Percentiles rank a stretch among this genome's conserved stretches.
Evolutionary conservation across 2,888 invertebrate genomes (phyloP).

Genomic region (Eupithecia tripunctaria): DNA sequence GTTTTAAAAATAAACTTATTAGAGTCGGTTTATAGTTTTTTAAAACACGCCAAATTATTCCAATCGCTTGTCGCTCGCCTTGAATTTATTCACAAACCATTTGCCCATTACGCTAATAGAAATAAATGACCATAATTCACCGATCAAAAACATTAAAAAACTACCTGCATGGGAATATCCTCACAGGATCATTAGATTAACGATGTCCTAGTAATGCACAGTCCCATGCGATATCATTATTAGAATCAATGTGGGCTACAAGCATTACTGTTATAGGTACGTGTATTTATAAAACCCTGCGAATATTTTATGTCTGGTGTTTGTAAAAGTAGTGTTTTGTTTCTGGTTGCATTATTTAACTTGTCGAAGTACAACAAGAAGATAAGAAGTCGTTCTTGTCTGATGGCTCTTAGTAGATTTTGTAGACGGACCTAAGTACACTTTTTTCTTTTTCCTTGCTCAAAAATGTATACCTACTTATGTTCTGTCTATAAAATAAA

Average conservation of each 20-base stretch:
- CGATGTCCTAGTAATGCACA: constrained; percentile 73
- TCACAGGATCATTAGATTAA: constrained; percentile 77
- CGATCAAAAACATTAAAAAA: constrained; percentile 24
- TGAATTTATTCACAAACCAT: neutral
- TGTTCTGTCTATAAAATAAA: too few relatives aligned
- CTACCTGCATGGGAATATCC: constrained; percentile 46
- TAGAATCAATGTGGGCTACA: constrained; percentile 50
- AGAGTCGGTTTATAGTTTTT: too few relatives aligned
- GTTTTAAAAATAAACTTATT: too few relatives aligned
- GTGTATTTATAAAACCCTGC: neutral
- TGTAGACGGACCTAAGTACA: too few relatives aligned
- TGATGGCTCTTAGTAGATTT: too few relatives aligned
- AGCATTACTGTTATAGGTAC: constrained; percentile 33
- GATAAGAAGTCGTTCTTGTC: too few relatives aligned
- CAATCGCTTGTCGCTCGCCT: neutral
- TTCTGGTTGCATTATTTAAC: too few relatives aligned
- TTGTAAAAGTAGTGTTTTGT: too few relatives aligned
- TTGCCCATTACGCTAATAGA: constrained; percentile 14
- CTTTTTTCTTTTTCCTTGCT: too few relatives aligned
- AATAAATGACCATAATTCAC: constrained; percentile 22
- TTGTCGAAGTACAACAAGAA: too few relatives aligned
- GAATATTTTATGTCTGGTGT: neutral
- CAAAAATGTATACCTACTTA: too few relatives aligned
- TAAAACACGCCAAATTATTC: too few relatives aligned
- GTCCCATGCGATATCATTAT: constrained; percentile 78